A percentile compares a stretch with the other conserved stretches of the same genome.
Evolutionary conservation across 30 jellyfish, hydroid and myxozoan genomes (phyloP).

Genomic region (Rhopilema esculentum): DNA sequence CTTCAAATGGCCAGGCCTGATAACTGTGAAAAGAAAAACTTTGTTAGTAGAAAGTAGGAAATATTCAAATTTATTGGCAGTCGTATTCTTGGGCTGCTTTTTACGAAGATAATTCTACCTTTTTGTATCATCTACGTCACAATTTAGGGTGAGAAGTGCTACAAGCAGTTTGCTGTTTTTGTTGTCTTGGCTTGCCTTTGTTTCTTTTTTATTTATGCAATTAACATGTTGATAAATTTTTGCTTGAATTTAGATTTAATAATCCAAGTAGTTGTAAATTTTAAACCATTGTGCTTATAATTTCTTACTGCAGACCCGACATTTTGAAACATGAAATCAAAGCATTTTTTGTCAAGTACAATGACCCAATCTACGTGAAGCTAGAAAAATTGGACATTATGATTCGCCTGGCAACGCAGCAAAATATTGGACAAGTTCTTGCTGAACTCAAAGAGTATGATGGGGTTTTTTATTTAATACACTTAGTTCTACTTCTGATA

Average conservation of each 20-base stretch:
- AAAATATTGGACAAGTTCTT: slow-evolving; percentile 90
- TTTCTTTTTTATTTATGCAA: not conserved
- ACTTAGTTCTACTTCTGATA: too few species aligned
- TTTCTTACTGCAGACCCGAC: slow-evolving; percentile 73
- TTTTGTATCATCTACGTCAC: too few species aligned
- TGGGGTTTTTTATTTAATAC: not conserved
- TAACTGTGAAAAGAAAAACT: too few species aligned
- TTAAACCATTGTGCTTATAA: too few species aligned
- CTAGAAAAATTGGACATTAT: slow-evolving; percentile 94
- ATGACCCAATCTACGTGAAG: slow-evolving; percentile 97
- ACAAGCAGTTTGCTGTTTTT: too few species aligned
- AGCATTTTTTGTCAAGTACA: slow-evolving; percentile 97
- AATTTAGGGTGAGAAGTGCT: too few species aligned
- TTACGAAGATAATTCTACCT: too few species aligned
- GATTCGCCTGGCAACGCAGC: slow-evolving; percentile 89
- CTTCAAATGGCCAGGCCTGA: too few species aligned
- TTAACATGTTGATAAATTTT: not conserved
- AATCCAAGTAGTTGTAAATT: not conserved
- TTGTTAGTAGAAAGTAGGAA: too few species aligned
- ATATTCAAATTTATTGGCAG: too few species aligned
- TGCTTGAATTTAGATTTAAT: too few species aligned
- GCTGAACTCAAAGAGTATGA: slow-evolving; percentile 98
- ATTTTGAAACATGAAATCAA: slow-evolving; percentile 91
- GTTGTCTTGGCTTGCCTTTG: not conserved
- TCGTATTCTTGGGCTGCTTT: too few species aligned